These are phyloP conservation scores for Anodontia alba DNA, from an alignment of 2,888 invertebrate genomes.

Conservation along the genomic window DNA sequence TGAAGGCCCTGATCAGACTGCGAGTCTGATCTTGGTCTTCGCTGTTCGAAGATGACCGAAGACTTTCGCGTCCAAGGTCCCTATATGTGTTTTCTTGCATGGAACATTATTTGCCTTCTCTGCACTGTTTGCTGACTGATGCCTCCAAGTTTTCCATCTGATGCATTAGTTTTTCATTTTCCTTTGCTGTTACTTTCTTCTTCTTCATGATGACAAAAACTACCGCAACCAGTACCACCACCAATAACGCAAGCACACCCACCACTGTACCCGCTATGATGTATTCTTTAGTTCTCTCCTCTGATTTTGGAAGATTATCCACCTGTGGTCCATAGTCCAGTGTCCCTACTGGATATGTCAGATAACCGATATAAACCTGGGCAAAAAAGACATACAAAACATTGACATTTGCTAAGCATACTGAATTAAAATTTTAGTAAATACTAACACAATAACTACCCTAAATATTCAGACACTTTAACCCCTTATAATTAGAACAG, in stretches of 20 bases:
- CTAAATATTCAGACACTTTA: too few relatives aligned
- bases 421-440: neutral
- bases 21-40: too few relatives aligned
- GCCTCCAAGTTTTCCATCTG: conserved; percentile 99
- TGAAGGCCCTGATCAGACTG: too few relatives aligned
- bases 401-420: too few relatives aligned
- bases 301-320: conserved; percentile 87
- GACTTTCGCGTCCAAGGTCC: too few relatives aligned
- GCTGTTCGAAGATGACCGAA: too few relatives aligned
- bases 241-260: conserved; percentile 94
- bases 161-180: conserved; percentile 98
- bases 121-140: conserved; percentile 98
- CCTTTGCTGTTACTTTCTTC: conserved; percentile 96
- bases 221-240: conserved; percentile 93
- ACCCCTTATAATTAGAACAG: too few relatives aligned
- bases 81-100: too few relatives aligned
- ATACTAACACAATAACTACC: too few relatives aligned
- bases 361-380: conserved; percentile 90
- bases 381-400: conserved; percentile 11
- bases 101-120: conserved; percentile 91
- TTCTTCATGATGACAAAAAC: conserved; percentile 90
- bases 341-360: conserved; percentile 93
- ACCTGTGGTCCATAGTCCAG: conserved; percentile 92
- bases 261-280: conserved; percentile 88
- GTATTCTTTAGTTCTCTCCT: conserved; percentile 6